These are phyloP conservation scores for Aphis craccivora DNA, from an alignment of 1,140 invertebrate genomes.

Conservation along the genomic window DNA sequence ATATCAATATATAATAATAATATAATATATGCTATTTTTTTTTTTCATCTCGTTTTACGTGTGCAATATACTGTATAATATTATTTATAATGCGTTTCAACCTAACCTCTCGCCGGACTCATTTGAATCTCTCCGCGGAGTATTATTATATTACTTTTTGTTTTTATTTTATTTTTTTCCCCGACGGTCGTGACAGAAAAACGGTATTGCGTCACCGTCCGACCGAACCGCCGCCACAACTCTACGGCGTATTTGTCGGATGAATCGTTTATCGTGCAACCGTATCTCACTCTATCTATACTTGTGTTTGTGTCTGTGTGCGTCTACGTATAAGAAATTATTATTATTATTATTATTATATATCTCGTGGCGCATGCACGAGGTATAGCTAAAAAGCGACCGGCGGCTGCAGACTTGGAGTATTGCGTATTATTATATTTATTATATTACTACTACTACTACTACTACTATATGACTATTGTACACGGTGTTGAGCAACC, in stretches of 20 bases:
- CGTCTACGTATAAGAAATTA: background rate
- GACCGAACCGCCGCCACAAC: background rate
- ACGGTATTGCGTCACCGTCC: conserved; percentile 13
- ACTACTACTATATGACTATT: conserved; percentile 4
- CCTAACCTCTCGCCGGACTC: background rate
- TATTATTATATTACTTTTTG: conserved; percentile 11
- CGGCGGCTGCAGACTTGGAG: background rate
- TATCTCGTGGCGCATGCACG: background rate
- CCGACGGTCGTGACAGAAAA: conserved; percentile 37
- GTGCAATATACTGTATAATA: background rate
- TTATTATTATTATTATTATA: background rate
- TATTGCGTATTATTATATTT: background rate
- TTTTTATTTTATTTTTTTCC: background rate
- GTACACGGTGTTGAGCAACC: background rate
- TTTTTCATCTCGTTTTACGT: background rate
- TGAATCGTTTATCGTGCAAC: conserved; percentile 43
- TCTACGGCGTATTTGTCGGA: conserved; percentile 15
- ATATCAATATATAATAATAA: background rate
- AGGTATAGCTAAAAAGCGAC: background rate
- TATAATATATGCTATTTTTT: background rate
- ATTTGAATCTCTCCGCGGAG: background rate
- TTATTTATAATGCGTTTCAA: background rate
- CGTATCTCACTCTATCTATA: conserved; percentile 12
- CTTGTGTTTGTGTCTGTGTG: background rate
- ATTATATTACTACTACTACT: background rate